Base-by-base conservation (phyloP, 2,113 vertebrate species). In the Typhlomys cinereus region DNA sequence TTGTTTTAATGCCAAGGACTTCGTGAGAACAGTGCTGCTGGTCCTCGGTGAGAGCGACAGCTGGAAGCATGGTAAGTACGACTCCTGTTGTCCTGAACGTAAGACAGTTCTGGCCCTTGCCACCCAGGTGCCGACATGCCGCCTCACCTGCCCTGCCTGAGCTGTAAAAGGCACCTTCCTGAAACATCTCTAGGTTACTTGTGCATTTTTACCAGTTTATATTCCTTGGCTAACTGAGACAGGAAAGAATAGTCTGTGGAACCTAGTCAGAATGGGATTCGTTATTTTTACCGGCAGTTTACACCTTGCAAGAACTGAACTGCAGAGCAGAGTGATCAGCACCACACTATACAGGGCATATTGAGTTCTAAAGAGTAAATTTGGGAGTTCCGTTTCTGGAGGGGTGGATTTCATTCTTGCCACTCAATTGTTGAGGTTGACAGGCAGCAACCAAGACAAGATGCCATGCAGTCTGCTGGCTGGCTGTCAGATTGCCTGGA, bases 1-100 rank as follows among this genome's bases (percentile, higher is more conserved):
- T 95, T 99, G 99, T 96, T 99, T 98, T 76, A 99, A 99, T 78
- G 98, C 99, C 20, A 99, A 99, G 97, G 99, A 99, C 83, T 97
- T 99, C 41, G 98, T 99, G 86, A 98, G 98, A 70, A 98, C 98
- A 23, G 88, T 96, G n/a, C 97, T 99, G 85, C 97, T 97, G 94
- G 70, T 98, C 95, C 98, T 97, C 92, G 95, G 88, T 71, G 91
- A 44, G 27, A 97, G 98, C 39, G 96, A 98, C 85, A 97, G 86
- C 97, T 99, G 98, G 98, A 99, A 99, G 96, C 97, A 98, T 97
- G 98, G 99, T 97, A 96, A 90, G 92, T 73, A 74, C 23, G 52
- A 23, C 87, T 0, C 69, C 21, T 69, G 11, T 73, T 46, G 31
- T 88, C n/a, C 71, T n/a, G 21, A 21, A 36, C 31, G 0, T 34